Evolutionary conservation across 2,888 invertebrate genomes (phyloP).

Genomic region (Phyllotreta cruciferae): DNA sequence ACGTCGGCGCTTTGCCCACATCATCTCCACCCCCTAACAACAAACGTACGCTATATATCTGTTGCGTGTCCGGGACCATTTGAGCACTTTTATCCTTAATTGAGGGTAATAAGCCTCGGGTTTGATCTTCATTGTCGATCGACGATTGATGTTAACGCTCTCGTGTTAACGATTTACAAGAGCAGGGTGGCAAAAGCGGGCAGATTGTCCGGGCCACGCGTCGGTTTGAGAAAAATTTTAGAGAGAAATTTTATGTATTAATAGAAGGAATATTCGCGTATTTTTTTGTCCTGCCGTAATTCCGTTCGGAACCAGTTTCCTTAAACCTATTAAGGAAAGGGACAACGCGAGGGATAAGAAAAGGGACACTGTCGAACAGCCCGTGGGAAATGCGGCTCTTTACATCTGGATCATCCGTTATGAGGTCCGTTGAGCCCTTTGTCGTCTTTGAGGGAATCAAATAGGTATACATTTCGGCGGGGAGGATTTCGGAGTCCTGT

Average conservation of each 20-base stretch:
- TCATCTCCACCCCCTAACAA: slow-evolving; percentile 13
- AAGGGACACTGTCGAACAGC: slow-evolving; percentile 11
- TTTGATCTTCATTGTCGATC: slow-evolving; percentile 22
- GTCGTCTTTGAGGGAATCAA: slow-evolving; percentile 11
- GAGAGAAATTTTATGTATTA: not conserved
- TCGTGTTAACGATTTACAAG: not conserved
- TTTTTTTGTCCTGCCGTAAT: too few relatives aligned
- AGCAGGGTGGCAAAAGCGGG: slow-evolving; percentile 20
- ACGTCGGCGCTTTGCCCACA: slow-evolving; percentile 21
- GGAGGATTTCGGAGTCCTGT: slow-evolving; percentile 7
- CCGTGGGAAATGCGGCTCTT: slow-evolving; percentile 22
- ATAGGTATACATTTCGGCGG: slow-evolving; percentile 13
- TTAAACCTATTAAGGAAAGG: slow-evolving; percentile 11
- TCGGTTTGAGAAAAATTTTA: not conserved
- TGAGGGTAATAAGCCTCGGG: slow-evolving; percentile 7
- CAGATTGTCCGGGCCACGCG: slow-evolving; percentile 20
- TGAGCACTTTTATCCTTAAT: slow-evolving; percentile 22
- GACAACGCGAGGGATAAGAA: slow-evolving; percentile 13
- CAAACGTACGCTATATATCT: not conserved
- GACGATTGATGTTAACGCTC: slow-evolving; percentile 16
- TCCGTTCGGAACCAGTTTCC: slow-evolving; percentile 17
- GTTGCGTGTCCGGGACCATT: slow-evolving; percentile 21
- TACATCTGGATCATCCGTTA: slow-evolving; percentile 26
- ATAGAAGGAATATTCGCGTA: not conserved
- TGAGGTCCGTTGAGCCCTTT: slow-evolving; percentile 26